Base-by-base conservation (phyloP, 1,140 invertebrate species). In the Anastrepha obliqua region DNA sequence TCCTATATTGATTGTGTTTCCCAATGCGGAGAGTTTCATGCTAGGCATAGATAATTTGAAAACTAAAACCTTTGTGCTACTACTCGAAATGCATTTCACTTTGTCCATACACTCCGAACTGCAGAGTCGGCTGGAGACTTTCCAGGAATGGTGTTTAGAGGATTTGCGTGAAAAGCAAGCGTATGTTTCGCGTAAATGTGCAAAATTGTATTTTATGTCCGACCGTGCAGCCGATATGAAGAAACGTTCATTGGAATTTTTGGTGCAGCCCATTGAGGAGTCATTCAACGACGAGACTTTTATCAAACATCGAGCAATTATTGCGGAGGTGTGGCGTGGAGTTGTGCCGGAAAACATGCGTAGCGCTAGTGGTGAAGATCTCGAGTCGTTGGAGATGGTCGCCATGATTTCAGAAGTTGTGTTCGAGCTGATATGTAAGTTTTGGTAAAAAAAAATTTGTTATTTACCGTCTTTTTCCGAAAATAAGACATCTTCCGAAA, bases 171-270 rank as follows among this genome's bases (percentile, higher is more conserved):
- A 93, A 85, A 93, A 91, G 47, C 85, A 91, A 44, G 91, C 92
- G 8, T 93, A 90, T 64, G 92, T 92, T 7, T 89, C 89, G 0
- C 89, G 90, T 44, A 92, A 91, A 85, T 93, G 91, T 47, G 90
- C 91, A 2, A 92, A 92, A 85, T 90, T 92, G 47, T 92, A 89
- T 86, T 93, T 93, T 44, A 93, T 93, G 91, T 90, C 90, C 51
- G 90, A 89, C 86, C 91, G 92, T 0, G 92, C 91, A 9, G 70
- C 74, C 2, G 90, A 92, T 65, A 90, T 93, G 90, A 90, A 91
- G 29, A 11, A 70, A 0, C 87, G 88, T 17, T 89, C 90, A 0
- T 78, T 87, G 0, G 85, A 89, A 1, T 90, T 90, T 39, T 74
- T 92, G 0, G 86, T 89, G 0, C 65, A 87, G 20, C 90, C 92